These are phyloP conservation scores for Cephus cinctus DNA, from an alignment of 1,140 invertebrate species.

Conservation along the genomic window DNA sequence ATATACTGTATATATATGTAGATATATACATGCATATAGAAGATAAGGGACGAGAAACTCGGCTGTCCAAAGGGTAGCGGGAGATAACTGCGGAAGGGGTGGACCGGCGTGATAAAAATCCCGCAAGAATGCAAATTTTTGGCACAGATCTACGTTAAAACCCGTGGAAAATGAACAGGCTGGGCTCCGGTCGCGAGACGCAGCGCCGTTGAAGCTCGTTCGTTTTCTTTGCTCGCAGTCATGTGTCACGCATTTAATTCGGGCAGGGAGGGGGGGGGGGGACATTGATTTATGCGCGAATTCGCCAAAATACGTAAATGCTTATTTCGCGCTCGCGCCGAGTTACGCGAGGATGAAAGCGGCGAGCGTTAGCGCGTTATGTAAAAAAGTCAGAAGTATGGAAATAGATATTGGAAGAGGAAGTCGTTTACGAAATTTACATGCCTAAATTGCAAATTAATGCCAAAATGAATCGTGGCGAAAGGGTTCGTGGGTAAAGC, in stretches of 20 bases:
- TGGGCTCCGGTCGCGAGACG: conserved; percentile 5
- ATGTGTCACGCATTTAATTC: no score
- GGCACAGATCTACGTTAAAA: conserved; percentile 18
- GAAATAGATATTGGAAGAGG: no score
- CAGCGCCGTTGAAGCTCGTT: no score
- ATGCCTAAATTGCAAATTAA: conserved; percentile 23
- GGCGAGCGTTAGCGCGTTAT: no score
- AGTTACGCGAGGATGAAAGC: no score
- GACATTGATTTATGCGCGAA: conserved; percentile 15
- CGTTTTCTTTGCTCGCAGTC: no score
- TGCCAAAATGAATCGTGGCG: conserved; percentile 4
- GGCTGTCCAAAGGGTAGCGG: no score
- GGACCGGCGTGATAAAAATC: conserved; percentile 34
- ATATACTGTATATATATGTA: conserved; percentile 4
- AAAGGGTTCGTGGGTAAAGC: background rate
- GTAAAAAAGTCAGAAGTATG: no score
- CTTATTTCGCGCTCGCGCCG: conserved; percentile 4
- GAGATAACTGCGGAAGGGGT: no score
- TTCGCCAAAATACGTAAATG: background rate
- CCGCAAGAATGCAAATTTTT: conserved; percentile 35
- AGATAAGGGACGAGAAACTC: background rate
- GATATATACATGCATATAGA: background rate
- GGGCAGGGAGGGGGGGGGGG: conserved; percentile 3
- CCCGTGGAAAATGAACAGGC: conserved; percentile 30
- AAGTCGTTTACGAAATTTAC: conserved; percentile 19